Percentiles rank a stretch among this genome's conserved stretches.
phyloP scores from a whole-genome alignment of 92 coral and sea anemone genomes.

The Heteractis magnifica region DNA sequence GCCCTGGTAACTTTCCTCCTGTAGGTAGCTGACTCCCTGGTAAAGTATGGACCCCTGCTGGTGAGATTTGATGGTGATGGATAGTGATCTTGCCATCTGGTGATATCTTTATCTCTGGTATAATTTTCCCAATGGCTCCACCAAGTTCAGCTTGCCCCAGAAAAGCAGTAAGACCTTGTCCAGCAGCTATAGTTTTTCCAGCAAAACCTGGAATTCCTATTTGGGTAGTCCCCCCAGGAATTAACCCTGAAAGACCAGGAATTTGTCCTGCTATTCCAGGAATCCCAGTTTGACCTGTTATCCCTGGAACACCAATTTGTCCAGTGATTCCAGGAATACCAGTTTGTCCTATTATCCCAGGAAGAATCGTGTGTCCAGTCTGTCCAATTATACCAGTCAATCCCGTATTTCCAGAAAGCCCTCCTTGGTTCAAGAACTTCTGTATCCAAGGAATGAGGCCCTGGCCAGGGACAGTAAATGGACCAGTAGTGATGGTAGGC shows the following conservation, averaged over 20 bases:
- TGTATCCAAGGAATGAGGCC: background rate
- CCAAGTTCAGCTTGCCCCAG: conserved; percentile 3
- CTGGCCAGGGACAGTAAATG: conserved; percentile 8
- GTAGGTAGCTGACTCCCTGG: conserved; percentile 19
- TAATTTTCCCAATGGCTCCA: conserved; percentile 16
- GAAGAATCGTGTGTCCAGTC: conserved; percentile 1
- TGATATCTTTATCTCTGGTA: conserved; percentile 25
- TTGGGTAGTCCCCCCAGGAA: background rate
- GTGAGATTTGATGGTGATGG: conserved; percentile 1
- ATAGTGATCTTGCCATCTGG: conserved; percentile 41
- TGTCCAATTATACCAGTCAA: background rate
- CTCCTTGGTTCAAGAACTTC: background rate
- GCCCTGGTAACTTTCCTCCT: conserved; percentile 35
- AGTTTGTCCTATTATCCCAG: conserved; percentile 6
- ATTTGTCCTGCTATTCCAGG: background rate
- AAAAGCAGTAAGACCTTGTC: background rate
- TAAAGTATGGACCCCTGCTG: conserved; percentile 12
- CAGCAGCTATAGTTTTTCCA: background rate
- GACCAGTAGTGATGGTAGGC: conserved; percentile 3
- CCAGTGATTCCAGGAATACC: conserved; percentile 14
- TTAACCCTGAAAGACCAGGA: background rate
- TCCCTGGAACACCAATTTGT: conserved; percentile 16
- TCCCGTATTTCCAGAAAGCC: conserved; percentile 2
- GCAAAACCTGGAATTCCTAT: background rate
- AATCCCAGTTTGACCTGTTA: background rate